Conservation (phyloP, 2,888 invertebrate species). For the Parnassius orleans region DNA sequence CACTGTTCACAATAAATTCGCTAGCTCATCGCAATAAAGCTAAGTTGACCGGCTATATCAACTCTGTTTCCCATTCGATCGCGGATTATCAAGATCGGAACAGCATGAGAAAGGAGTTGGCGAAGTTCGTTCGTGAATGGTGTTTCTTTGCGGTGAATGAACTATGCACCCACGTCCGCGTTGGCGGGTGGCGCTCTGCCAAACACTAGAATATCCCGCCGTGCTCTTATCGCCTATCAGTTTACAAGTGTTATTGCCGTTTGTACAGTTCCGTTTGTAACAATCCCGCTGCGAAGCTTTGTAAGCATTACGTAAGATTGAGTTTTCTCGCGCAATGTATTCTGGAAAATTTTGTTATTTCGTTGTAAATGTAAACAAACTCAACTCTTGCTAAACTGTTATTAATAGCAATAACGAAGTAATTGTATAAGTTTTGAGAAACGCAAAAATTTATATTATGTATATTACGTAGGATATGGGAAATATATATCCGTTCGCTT, state of each 20-base stretch:
- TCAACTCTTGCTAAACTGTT: too few relatives aligned
- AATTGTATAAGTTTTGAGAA: too few relatives aligned
- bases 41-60: neutral
- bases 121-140: conserved; percentile 8
- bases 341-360: neutral
- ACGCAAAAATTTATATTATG: too few relatives aligned
- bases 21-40: conserved; percentile 13
- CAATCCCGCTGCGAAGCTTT: conserved; percentile 12
- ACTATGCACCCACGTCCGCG: conserved; percentile 13
- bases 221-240: conserved; percentile 18
- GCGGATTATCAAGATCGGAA: conserved; percentile 19
- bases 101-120: neutral
- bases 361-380: too few relatives aligned
- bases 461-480: too few relatives aligned
- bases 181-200: conserved; percentile 33
- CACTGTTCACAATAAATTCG: conserved; percentile 16
- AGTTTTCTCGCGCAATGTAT: neutral
- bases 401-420: too few relatives aligned
- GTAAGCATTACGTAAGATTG: conserved; percentile 17
- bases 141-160: conserved; percentile 15
- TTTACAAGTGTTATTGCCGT: conserved; percentile 19
- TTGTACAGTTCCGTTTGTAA: neutral
- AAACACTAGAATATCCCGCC: conserved; percentile 34
- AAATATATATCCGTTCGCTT: too few relatives aligned
- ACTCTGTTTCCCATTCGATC: neutral